Evolutionary conservation across 2,797 vertebrate species (phyloP).

Genomic region (Micropoecilia bifurca): DNA sequence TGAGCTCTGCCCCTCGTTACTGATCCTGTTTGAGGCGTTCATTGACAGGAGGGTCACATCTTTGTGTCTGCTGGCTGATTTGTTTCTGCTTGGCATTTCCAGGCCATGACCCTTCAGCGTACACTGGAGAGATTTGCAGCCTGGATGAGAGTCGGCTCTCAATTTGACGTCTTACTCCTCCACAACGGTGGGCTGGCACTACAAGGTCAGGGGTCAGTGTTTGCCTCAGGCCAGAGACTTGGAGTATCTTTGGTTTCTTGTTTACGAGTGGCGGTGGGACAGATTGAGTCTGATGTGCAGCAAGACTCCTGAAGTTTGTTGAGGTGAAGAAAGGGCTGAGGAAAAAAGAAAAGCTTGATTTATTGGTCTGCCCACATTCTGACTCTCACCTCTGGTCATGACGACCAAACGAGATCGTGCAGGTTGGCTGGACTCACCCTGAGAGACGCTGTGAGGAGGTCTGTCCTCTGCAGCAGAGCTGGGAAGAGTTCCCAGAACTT

Average conservation of each 20-base stretch:
- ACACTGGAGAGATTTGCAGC: background rate
- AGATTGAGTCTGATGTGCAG: background rate
- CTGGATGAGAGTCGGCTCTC: background rate
- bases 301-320: background rate
- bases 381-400: background rate
- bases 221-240: background rate
- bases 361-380: background rate
- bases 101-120: background rate
- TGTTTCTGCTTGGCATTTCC: background rate
- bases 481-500: too few species aligned
- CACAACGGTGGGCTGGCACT: background rate
- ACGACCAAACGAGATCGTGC: background rate
- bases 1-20: background rate
- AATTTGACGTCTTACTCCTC: background rate
- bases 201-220: background rate
- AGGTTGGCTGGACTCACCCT: background rate
- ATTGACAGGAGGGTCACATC: background rate
- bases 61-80: background rate
- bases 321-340: background rate
- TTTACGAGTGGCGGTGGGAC: background rate
- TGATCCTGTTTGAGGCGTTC: background rate
- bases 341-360: background rate
- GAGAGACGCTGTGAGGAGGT: background rate
- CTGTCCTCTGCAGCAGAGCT: background rate
- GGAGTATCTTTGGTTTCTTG: background rate